Conservation (phyloP, 2,888 invertebrate genomes). For the Lacanobia wlatinum region DNA sequence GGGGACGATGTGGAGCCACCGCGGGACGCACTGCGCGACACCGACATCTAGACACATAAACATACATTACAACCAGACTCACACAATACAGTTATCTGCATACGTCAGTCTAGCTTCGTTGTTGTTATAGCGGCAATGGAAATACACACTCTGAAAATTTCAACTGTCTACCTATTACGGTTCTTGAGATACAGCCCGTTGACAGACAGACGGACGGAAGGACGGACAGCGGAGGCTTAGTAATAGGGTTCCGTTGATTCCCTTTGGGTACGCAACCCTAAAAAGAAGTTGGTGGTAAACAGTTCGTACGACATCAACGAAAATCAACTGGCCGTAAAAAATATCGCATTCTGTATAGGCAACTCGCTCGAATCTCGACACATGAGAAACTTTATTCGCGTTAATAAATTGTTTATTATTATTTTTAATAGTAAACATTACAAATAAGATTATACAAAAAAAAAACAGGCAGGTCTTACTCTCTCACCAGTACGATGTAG, state of each 20-base stretch:
- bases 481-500: neutral
- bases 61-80: neutral
- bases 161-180: no score
- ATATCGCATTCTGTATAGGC: neutral
- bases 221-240: no score
- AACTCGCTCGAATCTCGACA: neutral
- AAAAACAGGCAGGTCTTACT: no score
- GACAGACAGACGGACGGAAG: no score
- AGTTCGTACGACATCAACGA: neutral
- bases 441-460: no score
- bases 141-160: no score
- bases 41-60: slow-evolving; percentile 57
- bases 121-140: no score
- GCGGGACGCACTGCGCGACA: slow-evolving; percentile 68
- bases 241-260: no score
- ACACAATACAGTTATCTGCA: neutral
- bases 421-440: no score
- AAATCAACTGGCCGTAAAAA: neutral
- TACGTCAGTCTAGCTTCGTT: neutral
- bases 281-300: neutral
- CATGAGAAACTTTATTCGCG: neutral
- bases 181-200: no score
- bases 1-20: slow-evolving; percentile 68
- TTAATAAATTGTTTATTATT: no score
- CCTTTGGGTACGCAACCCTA: no score